Evolutionary conservation across 2,888 invertebrate genomes (phyloP), one percentile per base, ranked within the genome.

Genomic region (Stenichneumon culpator): DNA sequence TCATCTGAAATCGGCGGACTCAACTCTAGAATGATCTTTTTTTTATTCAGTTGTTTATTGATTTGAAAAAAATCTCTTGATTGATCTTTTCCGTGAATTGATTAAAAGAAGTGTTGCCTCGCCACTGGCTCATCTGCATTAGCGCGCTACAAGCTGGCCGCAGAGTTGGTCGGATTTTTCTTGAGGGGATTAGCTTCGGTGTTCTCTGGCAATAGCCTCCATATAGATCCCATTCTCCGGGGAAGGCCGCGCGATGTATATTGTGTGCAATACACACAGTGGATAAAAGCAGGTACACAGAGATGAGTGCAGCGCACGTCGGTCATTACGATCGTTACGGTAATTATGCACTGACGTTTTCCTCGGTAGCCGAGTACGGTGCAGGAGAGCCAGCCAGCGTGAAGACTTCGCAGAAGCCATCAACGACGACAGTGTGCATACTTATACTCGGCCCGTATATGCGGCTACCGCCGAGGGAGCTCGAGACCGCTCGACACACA

Each of bases 311-410:
- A 68, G 69, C 70, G 73, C 78, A 78, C 68, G 84, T 86, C 81
- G 87, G 88, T 87, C 89, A 87, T 88, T 84, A 88, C 88, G 89
- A 89, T 91, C 90, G 91, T 92, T 89, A 90, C 90, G 89, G 89
- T 92, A 92, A 92, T 93, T 92, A 92, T 89, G 91, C 89, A 90
- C 90, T 89, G 91, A 92, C 90, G 91, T 90, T 92, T 91, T 90
- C 91, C 91, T 90, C 89, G 89, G 87, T 88, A 84, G 81, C 77
- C 77, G 80, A 60, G 70, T 60, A 47, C 67, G 52, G 36, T 63
- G 75, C 50, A 68, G 77, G 39, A 67, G 60, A 74, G 88, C 83
- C 89, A 89, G 85, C 87, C 82, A 89, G 86, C 89, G 90, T 89
- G 90, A 92, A 92, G 89, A 86, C 87, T 92, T 92, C 92, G 89